These are phyloP conservation scores for Upupa epops DNA, from an alignment of 2,113 vertebrate genomes.

Conservation along the genomic window DNA sequence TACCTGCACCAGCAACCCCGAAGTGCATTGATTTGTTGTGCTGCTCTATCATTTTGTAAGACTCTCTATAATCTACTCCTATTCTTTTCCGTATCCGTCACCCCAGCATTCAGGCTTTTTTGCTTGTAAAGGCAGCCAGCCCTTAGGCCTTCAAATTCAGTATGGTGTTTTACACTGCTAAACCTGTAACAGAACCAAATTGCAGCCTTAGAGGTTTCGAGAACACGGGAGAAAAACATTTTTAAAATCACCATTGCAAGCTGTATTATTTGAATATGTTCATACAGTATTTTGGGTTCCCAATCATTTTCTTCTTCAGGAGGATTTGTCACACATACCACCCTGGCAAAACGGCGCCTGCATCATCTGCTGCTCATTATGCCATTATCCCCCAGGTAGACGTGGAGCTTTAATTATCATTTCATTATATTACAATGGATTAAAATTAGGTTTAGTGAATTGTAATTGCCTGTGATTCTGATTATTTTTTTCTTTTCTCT, in stretches of 20 bases:
- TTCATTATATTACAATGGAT: neutral
- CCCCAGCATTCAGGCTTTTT: neutral
- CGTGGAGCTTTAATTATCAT: neutral
- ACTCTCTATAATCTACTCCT: conserved; percentile 34
- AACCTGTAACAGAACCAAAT: neutral
- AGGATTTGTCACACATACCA: neutral
- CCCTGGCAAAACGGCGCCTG: neutral
- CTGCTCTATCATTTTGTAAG: conserved; percentile 42
- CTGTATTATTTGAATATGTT: neutral
- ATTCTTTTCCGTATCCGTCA: conserved; percentile 47
- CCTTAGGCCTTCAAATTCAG: conserved; percentile 10
- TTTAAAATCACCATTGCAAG: neutral
- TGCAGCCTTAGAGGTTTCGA: neutral
- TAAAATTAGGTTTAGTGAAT: conserved; percentile 2
- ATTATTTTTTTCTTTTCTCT: neutral
- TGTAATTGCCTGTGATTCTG: neutral
- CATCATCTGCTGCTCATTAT: neutral
- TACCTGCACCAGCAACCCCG: neutral
- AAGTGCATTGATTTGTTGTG: conserved; percentile 40
- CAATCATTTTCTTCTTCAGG: neutral
- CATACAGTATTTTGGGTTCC: neutral
- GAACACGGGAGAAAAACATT: neutral
- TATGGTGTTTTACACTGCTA: neutral
- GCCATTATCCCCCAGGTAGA: neutral
- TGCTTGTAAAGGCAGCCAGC: neutral